A percentile compares a stretch with the other conserved stretches of the same genome.
Conservation (phyloP, 2,888 invertebrate genomes). For the Argyresthia albistria region DNA sequence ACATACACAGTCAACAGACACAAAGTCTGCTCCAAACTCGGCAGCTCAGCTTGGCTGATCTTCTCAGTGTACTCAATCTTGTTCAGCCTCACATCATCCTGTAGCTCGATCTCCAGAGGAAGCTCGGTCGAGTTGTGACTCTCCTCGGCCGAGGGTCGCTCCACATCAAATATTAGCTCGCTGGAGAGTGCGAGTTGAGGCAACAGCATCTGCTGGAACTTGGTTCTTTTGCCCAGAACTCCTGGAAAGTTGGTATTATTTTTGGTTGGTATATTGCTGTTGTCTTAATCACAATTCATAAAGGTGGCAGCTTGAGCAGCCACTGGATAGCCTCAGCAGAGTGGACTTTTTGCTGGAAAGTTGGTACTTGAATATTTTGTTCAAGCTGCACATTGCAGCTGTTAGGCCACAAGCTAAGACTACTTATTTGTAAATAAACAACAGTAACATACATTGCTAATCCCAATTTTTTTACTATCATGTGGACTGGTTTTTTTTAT, state of each 20-base stretch:
- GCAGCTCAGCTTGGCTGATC: slow-evolving; percentile 65
- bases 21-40: slow-evolving; percentile 83
- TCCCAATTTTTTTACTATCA: no score
- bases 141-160: slow-evolving; percentile 50
- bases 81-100: slow-evolving; percentile 91
- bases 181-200: slow-evolving; percentile 88
- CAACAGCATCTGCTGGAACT: slow-evolving; percentile 85
- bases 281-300: no score
- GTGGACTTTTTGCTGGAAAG: no score
- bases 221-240: slow-evolving; percentile 90
- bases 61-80: slow-evolving; percentile 79
- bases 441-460: no score
- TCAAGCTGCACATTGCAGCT: no score
- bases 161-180: slow-evolving; percentile 46
- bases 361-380: no score
- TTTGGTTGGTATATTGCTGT: no score
- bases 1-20: slow-evolving; percentile 84
- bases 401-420: no score
- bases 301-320: no score
- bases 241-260: slow-evolving; percentile 71
- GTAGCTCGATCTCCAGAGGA: slow-evolving; percentile 78
- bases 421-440: no score
- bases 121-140: slow-evolving; percentile 64
- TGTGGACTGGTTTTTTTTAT: no score
- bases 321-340: no score